These are phyloP conservation scores for Halocynthia roretzi DNA, from an alignment of 23 tunicate species.

Conservation along the genomic window DNA sequence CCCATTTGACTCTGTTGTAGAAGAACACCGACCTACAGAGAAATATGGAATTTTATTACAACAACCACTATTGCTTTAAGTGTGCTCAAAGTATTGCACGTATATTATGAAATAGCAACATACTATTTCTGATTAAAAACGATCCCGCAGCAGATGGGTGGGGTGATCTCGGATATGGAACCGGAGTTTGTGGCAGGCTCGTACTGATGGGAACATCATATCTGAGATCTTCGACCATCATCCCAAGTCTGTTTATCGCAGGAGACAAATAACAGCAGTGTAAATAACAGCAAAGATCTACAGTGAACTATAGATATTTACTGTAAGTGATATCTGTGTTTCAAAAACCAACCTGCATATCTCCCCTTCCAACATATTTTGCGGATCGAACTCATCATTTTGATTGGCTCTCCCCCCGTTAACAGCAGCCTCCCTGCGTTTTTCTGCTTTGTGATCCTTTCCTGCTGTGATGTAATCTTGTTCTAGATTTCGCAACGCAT, in stretches of 20 bases:
- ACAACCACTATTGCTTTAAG: too few species aligned
- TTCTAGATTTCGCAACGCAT: conserved; percentile 43
- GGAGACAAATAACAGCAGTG: neutral
- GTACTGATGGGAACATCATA: conserved; percentile 7
- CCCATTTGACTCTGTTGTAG: neutral
- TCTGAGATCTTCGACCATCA: conserved; percentile 12
- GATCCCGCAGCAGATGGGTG: too few species aligned
- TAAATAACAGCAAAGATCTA: neutral
- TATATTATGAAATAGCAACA: too few species aligned
- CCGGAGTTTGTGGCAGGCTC: conserved; percentile 14
- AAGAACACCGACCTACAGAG: neutral
- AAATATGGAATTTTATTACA: too few species aligned
- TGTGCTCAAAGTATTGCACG: too few species aligned
- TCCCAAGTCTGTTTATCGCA: neutral
- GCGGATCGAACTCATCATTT: conserved; percentile 68
- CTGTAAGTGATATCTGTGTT: neutral
- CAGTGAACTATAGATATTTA: neutral
- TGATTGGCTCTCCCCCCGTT: conserved; percentile 41
- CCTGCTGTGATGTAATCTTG: conserved; percentile 49
- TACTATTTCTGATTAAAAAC: too few species aligned
- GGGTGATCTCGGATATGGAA: neutral
- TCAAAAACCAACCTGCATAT: conserved; percentile 20
- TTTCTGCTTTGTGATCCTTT: conserved; percentile 57
- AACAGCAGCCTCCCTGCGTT: conserved; percentile 24
- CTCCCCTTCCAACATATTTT: conserved; percentile 46